Base-by-base conservation (phyloP, 2,113 vertebrate genomes). In the Delphinapterus leucas region DNA sequence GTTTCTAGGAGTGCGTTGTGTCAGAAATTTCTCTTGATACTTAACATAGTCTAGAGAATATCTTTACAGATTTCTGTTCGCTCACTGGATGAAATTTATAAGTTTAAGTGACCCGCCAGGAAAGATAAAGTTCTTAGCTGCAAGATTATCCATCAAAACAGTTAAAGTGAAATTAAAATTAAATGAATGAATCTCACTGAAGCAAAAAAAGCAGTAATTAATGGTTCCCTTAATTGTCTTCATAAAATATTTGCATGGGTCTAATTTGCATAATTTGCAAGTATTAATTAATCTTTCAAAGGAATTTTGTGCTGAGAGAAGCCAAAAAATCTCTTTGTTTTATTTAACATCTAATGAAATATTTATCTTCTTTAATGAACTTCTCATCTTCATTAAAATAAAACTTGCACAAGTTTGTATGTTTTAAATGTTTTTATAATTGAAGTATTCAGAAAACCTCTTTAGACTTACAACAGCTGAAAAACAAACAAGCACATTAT, bases 201-300 rank as follows among this genome's bases (percentile, higher is more conserved):
- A 99, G 99, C 99, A 99, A 99, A 99, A 99, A 99, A 99, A 99
- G 99, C 99, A 99, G 99, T 99, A 99, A 99, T 99, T 99, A 99
- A 99, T 99, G 99, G 99, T 99, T 99, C 99, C 99, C 99, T 99
- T 99, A 99, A 99, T 99, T 99, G 99, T 99, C 99, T 99, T 99
- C 99, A 99, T 99, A 99, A 99, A 99, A 99, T 99, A 99, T 99
- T 99, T 99, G 99, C 99, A 99, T 99, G 99, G 99, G 99, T 99
- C 99, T 99, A 99, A 99, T 99, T 99, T 99, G 99, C 99, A 99
- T 99, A 99, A 99, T 99, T 99, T 99, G 99, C 99, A 99, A 99
- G 99, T 99, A 99, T 99, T 99, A 99, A 99, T 99, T 99, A 99
- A 99, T 99, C 99, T 99, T 99, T 99, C 99, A 99, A 99, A 99